Percentiles rank a stretch among this genome's conserved stretches.
Conservation (phyloP, 2,888 invertebrate species). For the Chirona hameri region DNA sequence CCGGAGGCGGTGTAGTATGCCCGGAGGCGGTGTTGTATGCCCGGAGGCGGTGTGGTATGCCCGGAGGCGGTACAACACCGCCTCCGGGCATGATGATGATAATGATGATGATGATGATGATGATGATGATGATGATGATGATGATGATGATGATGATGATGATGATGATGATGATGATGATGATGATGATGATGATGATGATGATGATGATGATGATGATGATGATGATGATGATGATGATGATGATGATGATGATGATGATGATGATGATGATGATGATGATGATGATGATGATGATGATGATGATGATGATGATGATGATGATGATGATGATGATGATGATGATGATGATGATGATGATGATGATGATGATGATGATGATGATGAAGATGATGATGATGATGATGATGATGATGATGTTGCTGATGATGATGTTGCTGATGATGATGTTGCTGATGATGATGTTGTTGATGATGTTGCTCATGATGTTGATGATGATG, state of each 20-base stretch:
- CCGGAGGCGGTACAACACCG: too few relatives aligned
- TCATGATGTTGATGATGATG: too few relatives aligned
- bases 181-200: slow-evolving; percentile 22
- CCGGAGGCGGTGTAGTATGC: too few relatives aligned
- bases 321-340: slow-evolving; percentile 22
- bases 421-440: too few relatives aligned
- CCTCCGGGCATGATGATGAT: slow-evolving; percentile 8
- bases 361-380: slow-evolving; percentile 22
- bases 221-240: slow-evolving; percentile 22
- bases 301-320: slow-evolving; percentile 22
- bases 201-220: slow-evolving; percentile 22
- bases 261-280: slow-evolving; percentile 22
- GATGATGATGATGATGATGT: too few relatives aligned
- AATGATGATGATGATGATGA: slow-evolving; percentile 22
- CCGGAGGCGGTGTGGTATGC: too few relatives aligned
- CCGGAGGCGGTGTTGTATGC: too few relatives aligned
- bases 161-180: slow-evolving; percentile 22
- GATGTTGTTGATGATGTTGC: too few relatives aligned
- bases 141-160: slow-evolving; percentile 22
- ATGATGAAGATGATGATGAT: slow-evolving; percentile 11
- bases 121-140: slow-evolving; percentile 22
- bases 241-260: slow-evolving; percentile 22
- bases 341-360: slow-evolving; percentile 22
- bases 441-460: too few relatives aligned
- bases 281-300: slow-evolving; percentile 22